These are phyloP conservation scores for Drosophila pallidifrons DNA, from an alignment of 1,140 invertebrate genomes.

Conservation along the genomic window DNA sequence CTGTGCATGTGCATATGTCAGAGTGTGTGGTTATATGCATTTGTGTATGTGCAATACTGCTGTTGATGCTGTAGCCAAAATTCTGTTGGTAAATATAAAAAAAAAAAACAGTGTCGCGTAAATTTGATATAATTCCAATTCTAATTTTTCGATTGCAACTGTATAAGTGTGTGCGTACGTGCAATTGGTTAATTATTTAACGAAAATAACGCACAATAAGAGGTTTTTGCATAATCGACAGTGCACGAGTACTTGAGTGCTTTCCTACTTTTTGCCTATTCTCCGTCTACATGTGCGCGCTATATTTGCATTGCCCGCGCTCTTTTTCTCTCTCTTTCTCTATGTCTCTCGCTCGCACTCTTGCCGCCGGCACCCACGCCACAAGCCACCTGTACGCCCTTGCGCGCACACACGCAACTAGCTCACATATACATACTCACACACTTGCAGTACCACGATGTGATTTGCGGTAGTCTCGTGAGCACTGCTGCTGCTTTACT, in stretches of 20 bases:
- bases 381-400: slow-evolving; percentile 79
- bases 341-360: no score
- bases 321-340: neutral
- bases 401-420: slow-evolving; percentile 52
- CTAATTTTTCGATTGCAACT: slow-evolving; percentile 14
- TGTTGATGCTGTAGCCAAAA: slow-evolving; percentile 31
- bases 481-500: slow-evolving; percentile 21
- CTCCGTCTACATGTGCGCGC: slow-evolving; percentile 61
- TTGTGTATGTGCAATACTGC: slow-evolving; percentile 25
- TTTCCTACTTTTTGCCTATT: slow-evolving; percentile 29
- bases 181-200: slow-evolving; percentile 31
- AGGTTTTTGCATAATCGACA: slow-evolving; percentile 73
- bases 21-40: slow-evolving; percentile 1
- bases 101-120: slow-evolving; percentile 27
- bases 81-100: slow-evolving; percentile 39
- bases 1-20: slow-evolving; percentile 29
- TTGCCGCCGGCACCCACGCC: slow-evolving; percentile 52
- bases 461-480: slow-evolving; percentile 60
- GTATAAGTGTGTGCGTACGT: slow-evolving; percentile 1
- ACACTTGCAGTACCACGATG: slow-evolving; percentile 27
- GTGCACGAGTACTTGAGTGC: slow-evolving; percentile 14
- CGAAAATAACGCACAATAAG: slow-evolving; percentile 36
- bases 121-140: slow-evolving; percentile 18
- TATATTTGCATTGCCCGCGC: slow-evolving; percentile 58
- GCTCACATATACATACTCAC: slow-evolving; percentile 10